These are phyloP conservation scores for Nesidiocoris tenuis DNA, from an alignment of 2,888 invertebrate species.

Conservation along the genomic window DNA sequence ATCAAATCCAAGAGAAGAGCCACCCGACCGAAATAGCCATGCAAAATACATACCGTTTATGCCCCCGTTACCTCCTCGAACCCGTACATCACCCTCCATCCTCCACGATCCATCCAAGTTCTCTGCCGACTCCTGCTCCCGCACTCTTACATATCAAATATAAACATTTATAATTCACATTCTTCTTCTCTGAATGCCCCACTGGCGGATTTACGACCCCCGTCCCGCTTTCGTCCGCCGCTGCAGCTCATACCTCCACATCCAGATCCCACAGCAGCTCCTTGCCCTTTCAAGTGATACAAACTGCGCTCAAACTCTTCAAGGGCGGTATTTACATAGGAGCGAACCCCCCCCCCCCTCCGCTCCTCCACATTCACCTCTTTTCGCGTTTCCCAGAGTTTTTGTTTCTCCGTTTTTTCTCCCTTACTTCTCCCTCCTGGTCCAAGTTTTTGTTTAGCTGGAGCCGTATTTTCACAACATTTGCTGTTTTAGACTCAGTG, in stretches of 20 bases:
- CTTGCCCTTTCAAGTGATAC: constrained; percentile 26
- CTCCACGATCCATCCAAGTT: neutral
- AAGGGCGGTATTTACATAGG: constrained; percentile 28
- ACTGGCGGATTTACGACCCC: constrained; percentile 30
- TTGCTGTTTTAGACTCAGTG: neutral
- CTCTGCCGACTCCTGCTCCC: constrained; percentile 2
- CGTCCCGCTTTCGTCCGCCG: neutral
- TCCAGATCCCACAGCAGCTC: neutral
- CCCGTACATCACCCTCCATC: constrained; percentile 6
- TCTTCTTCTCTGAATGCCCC: constrained; percentile 26
- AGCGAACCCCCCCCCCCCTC: neutral
- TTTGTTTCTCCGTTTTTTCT: constrained; percentile 13
- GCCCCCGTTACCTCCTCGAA: neutral
- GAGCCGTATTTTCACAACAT: neutral
- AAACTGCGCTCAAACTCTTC: constrained; percentile 34
- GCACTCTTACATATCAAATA: constrained; percentile 29
- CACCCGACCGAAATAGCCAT: constrained; percentile 7
- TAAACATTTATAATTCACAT: constrained; percentile 41
- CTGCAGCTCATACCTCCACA: neutral
- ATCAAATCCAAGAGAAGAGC: neutral
- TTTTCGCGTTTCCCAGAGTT: neutral
- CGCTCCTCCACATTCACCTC: neutral
- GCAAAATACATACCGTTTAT: constrained; percentile 32
- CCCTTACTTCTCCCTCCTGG: neutral
- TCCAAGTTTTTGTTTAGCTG: neutral